Base-by-base conservation (phyloP, 1,140 invertebrate species). In the Lasaia peninsularis region DNA sequence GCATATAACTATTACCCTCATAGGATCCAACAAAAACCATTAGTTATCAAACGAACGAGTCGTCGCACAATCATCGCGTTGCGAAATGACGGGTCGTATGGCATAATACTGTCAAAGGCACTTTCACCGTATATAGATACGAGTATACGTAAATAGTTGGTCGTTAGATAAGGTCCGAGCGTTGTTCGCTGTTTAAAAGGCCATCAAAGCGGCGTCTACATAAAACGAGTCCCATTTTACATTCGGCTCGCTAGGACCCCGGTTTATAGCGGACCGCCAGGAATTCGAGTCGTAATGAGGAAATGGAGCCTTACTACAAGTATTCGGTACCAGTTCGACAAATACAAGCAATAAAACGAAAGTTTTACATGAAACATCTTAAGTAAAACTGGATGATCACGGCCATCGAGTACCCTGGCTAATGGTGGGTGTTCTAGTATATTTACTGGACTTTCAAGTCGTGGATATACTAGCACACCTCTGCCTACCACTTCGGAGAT, bases 141-240 rank as follows among this genome's bases (percentile, higher is more conserved):
- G n/a, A n/a, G n/a, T n/a, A 52, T 37, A 53, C 14, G 20, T 61
- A 62, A 34, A 57, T 49, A 57, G 44, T 48, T 14, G 8, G 35
- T 10, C 18, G 35, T 54, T 49, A 55, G 50, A 63, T 60, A 64
- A 52, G 55, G 62, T 62, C 60, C 63, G 55, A 60, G 62, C 57
- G 52, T 37, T 55, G 52, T 49, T 53, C 57, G 56, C 61, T 68
- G 69, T 65, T 66, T 67, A 70, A 78, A 84, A 72, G 75, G 66
- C 75, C 75, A 81, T 81, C 78, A 84, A 83, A 79, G 71, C 64
- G 62, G 62, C 75, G 72, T 69, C 67, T 69, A 79, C 76, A 73
- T 77, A 78, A 80, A 80, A 75, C 74, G 75, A 70, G 71, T 71
- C 63, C 71, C 78, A 72, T 75, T 82, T 82, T 71, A 78, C 79